These are phyloP conservation scores for Pecten maximus DNA, from an alignment of 2,888 invertebrate genomes.

Conservation along the genomic window DNA sequence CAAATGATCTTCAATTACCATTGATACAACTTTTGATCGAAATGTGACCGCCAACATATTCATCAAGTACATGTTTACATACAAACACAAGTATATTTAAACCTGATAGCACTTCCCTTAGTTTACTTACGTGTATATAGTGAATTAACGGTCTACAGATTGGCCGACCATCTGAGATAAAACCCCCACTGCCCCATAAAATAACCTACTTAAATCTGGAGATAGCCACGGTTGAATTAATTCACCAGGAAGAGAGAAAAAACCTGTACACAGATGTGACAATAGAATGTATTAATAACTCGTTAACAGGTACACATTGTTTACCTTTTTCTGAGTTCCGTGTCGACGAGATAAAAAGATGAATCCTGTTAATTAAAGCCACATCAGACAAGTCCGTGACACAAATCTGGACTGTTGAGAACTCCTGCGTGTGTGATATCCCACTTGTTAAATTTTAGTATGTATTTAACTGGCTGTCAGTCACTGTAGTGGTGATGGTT, in stretches of 20 bases:
- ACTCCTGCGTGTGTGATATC: background rate
- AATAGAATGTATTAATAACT: background rate
- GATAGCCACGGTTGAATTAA: background rate
- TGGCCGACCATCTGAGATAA: background rate
- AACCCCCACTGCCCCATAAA: conserved; percentile 10
- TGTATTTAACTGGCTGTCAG: background rate
- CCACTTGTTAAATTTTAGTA: conserved; percentile 8
- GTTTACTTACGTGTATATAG: background rate
- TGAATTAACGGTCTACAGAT: background rate
- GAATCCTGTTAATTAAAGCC: background rate
- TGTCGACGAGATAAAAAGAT: background rate
- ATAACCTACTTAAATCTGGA: conserved; percentile 11
- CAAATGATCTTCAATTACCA: background rate
- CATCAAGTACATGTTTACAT: background rate
- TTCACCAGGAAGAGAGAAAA: background rate
- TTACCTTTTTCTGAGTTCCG: background rate
- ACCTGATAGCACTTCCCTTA: background rate
- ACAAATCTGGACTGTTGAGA: background rate
- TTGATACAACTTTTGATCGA: background rate
- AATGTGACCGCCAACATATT: background rate
- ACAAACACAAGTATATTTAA: background rate
- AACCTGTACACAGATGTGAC: background rate
- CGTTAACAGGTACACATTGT: background rate
- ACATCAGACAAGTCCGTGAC: background rate
- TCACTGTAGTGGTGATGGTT: conserved; percentile 8